Evolutionary conservation across 2,888 invertebrate species (phyloP).

Genomic region (Drosophila dives): DNA sequence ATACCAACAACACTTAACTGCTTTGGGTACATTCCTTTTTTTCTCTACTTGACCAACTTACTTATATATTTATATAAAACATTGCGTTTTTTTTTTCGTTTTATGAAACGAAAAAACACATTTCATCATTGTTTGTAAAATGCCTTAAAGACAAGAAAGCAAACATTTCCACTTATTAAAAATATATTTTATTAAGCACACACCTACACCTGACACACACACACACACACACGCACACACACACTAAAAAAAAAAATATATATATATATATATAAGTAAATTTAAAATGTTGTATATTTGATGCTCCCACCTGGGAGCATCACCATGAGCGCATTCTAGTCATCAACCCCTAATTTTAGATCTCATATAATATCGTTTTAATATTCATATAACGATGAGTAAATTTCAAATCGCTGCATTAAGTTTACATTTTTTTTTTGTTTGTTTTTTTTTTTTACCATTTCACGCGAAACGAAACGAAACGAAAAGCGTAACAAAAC

Average conservation of each 20-base stretch:
- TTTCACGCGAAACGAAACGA: conserved; percentile 42
- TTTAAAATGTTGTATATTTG: background rate
- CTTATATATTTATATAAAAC: background rate
- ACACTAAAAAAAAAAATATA: too few relatives aligned
- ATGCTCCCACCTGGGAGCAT: background rate
- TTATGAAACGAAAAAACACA: background rate
- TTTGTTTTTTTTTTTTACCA: conserved; percentile 37
- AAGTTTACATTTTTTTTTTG: conserved; percentile 42
- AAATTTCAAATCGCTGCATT: conserved; percentile 68
- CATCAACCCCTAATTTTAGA: background rate
- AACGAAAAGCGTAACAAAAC: conserved; percentile 45
- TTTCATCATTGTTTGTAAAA: background rate
- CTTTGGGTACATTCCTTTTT: too few relatives aligned
- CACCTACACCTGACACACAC: background rate
- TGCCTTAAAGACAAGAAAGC: too few relatives aligned
- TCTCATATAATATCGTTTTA: conserved; percentile 40
- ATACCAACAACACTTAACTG: too few relatives aligned
- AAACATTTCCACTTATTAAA: background rate
- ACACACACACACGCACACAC: background rate
- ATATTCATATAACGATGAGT: conserved; percentile 73
- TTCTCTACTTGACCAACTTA: background rate
- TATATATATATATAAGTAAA: too few relatives aligned
- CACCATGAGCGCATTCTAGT: background rate
- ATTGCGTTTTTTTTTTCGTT: background rate
- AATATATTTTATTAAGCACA: background rate